Base-by-base conservation (phyloP, 2,113 vertebrate species). In the Peromyscus maniculatus region DNA sequence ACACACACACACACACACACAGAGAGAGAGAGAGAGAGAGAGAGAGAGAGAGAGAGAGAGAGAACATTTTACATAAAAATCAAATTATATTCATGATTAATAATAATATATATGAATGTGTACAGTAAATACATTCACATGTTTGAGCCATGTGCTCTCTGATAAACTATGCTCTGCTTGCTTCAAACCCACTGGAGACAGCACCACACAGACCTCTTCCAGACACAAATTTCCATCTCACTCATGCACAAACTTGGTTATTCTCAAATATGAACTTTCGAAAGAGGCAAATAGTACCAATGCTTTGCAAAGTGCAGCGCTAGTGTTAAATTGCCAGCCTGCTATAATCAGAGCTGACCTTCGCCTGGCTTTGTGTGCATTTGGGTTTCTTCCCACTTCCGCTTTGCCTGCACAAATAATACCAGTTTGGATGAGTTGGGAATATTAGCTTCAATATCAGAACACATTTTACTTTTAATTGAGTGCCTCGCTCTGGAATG, bases 191-290 rank as follows among this genome's bases (percentile, higher is more conserved):
- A 17, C 21, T 87, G 66, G 75, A 15, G 43, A 87, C 7, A 43
- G 4, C 36, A 57, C 64, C 49, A 69, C 0, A 6, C 1, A 15
- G 74, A 89, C 36, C 33, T 89, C 52, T 28, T 86, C 55, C 43
- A 39, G 33, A 84, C 43, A 59, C 75, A 84, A 55, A 94, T 64
- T 84, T 62, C 57, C 31, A 3, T 77, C 21, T 94, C 3, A 0
- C 28, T 92, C 95, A 67, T 9, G 33, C 55, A 52, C 64, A 83
- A 67, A 95, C 39, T 79, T 39, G 19, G 62, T 59, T 55, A 78
- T 94, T 94, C 80, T 92, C 87, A 88, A 94, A 92, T 88, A 74
- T 90, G 84, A 91, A 92, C 95, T 95, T 90, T 79, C 64, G 3
- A 67, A 91, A 83, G 96, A 92, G 91, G 91, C 91, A 95, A 96